Evolutionary conservation across 2,888 invertebrate species (phyloP).

Genomic region (Dastarcus helophoroides): DNA sequence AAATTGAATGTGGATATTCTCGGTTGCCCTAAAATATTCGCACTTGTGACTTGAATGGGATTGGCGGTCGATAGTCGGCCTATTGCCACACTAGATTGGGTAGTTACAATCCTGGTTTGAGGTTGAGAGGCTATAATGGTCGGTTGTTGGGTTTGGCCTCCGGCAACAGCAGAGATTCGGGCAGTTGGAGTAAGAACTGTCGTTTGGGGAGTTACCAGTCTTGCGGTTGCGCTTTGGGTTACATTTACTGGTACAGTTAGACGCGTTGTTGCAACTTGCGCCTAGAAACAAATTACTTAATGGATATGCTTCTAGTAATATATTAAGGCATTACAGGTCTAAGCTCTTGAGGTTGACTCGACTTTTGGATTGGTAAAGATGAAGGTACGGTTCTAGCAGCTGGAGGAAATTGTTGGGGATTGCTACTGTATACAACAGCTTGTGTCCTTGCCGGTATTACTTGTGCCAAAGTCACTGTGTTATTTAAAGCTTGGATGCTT

Average conservation of each 20-base stretch:
- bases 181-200: constrained; percentile 30
- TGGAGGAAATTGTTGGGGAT: constrained; percentile 25
- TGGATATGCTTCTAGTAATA: neutral
- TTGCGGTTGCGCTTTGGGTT: constrained; percentile 14
- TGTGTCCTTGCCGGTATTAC: constrained; percentile 34
- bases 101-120: constrained; percentile 25
- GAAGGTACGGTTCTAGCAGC: constrained; percentile 30
- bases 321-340: constrained; percentile 21
- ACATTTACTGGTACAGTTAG: constrained; percentile 30
- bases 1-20: constrained; percentile 30
- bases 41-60: constrained; percentile 16
- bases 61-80: constrained; percentile 24
- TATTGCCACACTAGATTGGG: constrained; percentile 27
- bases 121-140: constrained; percentile 21
- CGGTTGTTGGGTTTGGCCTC: constrained; percentile 19
- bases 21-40: constrained; percentile 26
- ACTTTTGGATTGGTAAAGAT: constrained; percentile 21
- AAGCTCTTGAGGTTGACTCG: constrained; percentile 18
- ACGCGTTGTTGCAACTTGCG: constrained; percentile 29
- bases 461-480: constrained; percentile 32
- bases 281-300: constrained; percentile 17
- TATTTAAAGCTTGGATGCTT: constrained; percentile 30
- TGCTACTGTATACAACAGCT: constrained; percentile 33
- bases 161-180: constrained; percentile 27
- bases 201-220: constrained; percentile 29